phyloP scores from a whole-genome alignment of 2,113 vertebrate species.

The Mystacornis crossleyi region DNA sequence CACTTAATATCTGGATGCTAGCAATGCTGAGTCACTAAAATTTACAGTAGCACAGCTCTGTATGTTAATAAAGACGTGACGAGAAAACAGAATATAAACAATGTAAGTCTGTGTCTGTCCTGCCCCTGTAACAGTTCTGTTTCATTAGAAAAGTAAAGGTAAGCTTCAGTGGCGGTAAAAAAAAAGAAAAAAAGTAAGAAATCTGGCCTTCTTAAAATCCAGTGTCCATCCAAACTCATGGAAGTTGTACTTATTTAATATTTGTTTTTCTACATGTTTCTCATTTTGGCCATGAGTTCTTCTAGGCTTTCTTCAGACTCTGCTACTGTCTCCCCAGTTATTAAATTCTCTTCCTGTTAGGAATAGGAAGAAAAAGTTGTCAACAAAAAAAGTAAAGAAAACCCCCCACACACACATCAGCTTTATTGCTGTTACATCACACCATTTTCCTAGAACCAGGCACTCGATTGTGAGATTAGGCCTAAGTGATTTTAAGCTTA shows the following conservation, averaged over 20 bases:
- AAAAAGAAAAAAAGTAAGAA: background rate
- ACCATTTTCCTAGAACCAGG: background rate
- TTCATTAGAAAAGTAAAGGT: background rate
- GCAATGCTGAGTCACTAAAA: background rate
- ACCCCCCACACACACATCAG: fast-evolving
- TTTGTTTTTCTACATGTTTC: constrained; percentile 78
- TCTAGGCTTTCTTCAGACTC: constrained; percentile 92
- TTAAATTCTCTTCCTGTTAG: constrained; percentile 57
- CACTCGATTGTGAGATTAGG: background rate
- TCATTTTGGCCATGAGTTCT: constrained; percentile 96
- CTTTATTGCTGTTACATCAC: background rate
- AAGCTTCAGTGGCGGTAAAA: background rate
- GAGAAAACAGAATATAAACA: background rate
- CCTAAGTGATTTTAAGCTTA: background rate
- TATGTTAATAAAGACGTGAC: background rate
- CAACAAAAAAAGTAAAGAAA: background rate
- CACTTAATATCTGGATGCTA: background rate
- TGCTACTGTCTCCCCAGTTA: constrained; percentile 71
- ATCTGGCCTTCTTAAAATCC: background rate
- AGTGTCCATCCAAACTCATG: background rate
- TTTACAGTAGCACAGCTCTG: background rate
- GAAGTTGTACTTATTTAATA: background rate
- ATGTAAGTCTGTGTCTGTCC: background rate
- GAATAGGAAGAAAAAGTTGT: background rate
- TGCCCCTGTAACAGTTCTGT: background rate